phyloP scores from a whole-genome alignment of 1,140 invertebrate species.

The Drosophila mayri region DNA sequence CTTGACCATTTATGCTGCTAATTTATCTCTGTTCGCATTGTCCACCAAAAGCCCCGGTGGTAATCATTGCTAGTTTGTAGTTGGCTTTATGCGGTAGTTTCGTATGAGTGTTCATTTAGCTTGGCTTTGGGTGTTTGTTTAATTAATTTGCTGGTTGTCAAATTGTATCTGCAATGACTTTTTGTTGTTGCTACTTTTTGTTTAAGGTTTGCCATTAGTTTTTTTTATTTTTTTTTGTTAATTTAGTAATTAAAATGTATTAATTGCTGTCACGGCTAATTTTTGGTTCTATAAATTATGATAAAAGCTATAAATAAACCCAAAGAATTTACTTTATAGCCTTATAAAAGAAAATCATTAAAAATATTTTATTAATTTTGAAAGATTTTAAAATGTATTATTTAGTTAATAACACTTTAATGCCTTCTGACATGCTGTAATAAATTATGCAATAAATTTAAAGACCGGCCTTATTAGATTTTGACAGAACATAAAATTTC shows the following conservation, averaged over 20 bases:
- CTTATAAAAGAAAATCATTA: background rate
- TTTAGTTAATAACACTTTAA: background rate
- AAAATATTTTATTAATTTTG: background rate
- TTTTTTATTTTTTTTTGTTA: slow-evolving; percentile 31
- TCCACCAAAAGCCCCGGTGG: slow-evolving; percentile 16
- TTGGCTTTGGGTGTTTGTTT: slow-evolving; percentile 66
- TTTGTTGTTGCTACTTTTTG: slow-evolving; percentile 20
- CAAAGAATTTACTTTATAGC: background rate
- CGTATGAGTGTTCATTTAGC: slow-evolving; percentile 50
- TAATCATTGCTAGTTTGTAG: slow-evolving; percentile 32
- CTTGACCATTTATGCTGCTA: slow-evolving; percentile 73
- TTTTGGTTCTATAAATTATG: slow-evolving; percentile 19
- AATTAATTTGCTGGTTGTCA: slow-evolving; percentile 75
- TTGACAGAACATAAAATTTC: slow-evolving; percentile 7
- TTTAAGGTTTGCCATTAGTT: slow-evolving; percentile 20
- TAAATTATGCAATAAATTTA: background rate
- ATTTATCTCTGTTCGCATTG: slow-evolving; percentile 67
- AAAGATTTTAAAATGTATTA: background rate
- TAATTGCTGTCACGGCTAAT: slow-evolving; percentile 41
- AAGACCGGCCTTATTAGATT: slow-evolving; percentile 9
- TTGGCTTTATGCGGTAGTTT: slow-evolving; percentile 42
- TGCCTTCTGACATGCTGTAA: background rate
- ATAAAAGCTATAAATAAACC: slow-evolving; percentile 8
- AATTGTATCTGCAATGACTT: slow-evolving; percentile 36
- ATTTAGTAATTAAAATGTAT: slow-evolving; percentile 48